Evolutionary conservation across 2,888 invertebrate genomes (phyloP), one percentile per base, ranked within the genome.

Genomic region (Agrotis clavis): DNA sequence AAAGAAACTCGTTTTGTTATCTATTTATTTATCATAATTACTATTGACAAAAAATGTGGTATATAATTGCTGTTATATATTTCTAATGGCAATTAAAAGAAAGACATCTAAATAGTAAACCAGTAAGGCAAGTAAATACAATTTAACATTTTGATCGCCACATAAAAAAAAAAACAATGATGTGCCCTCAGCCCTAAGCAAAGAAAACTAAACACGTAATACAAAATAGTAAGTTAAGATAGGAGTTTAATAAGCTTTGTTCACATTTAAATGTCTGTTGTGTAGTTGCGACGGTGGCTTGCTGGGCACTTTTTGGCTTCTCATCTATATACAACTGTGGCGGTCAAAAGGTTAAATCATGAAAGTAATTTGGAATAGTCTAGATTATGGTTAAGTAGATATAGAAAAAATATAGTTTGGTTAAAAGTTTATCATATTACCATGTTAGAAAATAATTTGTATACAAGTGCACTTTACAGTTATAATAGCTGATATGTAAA

Each of bases 41-140:
- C 2, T 50, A 59, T 3, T 65, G n/a, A 25, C 19, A 19, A 75
- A 75, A 48, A 67, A 67, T 53, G 51, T 41, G 25, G 48, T 54
- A 21, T 9, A 41, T 67, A 54, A 16, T 54, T 68, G 41, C 18
- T 67, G 25, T 25, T 25, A 47, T 16, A 2, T 47, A 59, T 57
- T 59, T 47, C 4, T 45, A 51, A 66, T 66, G n/a, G 51, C 67
- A 75, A n/a, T 47, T 47, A n/a, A 47, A 65, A 47, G 4, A 51
- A 21, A 25, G 11, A 18, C 3, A 56, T 74, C 47, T 45, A 25
- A 19, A 35, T 59, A 25, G 57, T 35, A 50, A 59, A 56, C 16
- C 16, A 21, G 21, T 7, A 65, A 74, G 50, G 66, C 75, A 65
- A 72, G 65, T 74, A 74, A 74, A 47, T 47, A n/a, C 21, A 16